Base-by-base conservation (phyloP, 2,113 vertebrate genomes). In the Anhinga anhinga region DNA sequence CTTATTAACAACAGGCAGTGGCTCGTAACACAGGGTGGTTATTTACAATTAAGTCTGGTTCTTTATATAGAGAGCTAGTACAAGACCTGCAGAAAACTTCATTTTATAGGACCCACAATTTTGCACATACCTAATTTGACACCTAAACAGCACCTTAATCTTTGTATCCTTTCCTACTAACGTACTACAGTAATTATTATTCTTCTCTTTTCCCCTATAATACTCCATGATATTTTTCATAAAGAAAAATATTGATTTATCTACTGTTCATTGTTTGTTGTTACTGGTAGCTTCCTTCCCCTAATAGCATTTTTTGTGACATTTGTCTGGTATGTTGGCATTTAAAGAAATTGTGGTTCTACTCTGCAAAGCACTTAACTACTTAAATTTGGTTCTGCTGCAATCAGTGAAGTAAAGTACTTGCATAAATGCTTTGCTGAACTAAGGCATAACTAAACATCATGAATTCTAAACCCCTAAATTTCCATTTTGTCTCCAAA, bases 401-500 rank as follows among this genome's bases (percentile, higher is more conserved):
- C 50, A 82, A 78, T 67, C 69, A 59, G 58, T 63, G 66, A 82
- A 92, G 29, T 44, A 63, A 25, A 82, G 56, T n/a, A 63, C 52
- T 78, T 52, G 53, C 26, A n/a, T 22, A 95, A 92, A 95, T 55
- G n/a, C 56, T 93, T 91, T 86, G 61, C 77, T 91, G 66, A 89
- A 85, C 40, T 58, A 81, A 91, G 45, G 34, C 36, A 84, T 69
- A 95, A 82, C 65, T 67, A 88, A 90, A 89, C 53, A 78, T 13
- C 1, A 82, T 49, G 34, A 90, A 92, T 86, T 73, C 53, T 86
- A 72, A 76, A 78, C 29, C 19, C 42, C 17, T 27, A 78, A 29
- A 86, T 84, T 96, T 93, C 69, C 61, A 59, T 87, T 94, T 93
- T 76, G 42, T 49, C 42, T 91, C 27, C 47, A 84, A 88, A 81